Evolutionary conservation across 2,797 vertebrate genomes (phyloP).

Genomic region (Rhadinocentrus ornatus): DNA sequence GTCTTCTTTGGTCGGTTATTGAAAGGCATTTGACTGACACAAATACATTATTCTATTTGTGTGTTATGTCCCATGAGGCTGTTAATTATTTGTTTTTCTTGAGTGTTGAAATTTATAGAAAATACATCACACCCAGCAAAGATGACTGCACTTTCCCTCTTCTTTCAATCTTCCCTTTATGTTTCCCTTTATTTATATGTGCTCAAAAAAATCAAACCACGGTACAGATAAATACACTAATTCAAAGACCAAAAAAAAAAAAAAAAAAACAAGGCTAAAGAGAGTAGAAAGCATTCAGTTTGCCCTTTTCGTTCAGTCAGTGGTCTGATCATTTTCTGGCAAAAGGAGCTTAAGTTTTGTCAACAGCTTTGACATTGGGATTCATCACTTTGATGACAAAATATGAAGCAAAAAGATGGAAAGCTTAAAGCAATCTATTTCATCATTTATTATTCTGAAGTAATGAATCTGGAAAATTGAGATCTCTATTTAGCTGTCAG

Average conservation of each 20-base stretch:
- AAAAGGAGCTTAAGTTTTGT: slow-evolving; percentile 53
- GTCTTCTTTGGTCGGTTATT: slow-evolving; percentile 67
- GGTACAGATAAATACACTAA: slow-evolving; percentile 63
- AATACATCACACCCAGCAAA: slow-evolving; percentile 69
- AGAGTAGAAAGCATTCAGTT: slow-evolving; percentile 48
- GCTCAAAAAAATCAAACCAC: slow-evolving; percentile 64
- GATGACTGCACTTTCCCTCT: slow-evolving; percentile 34
- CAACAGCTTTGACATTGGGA: slow-evolving; percentile 61
- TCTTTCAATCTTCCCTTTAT: slow-evolving; percentile 39
- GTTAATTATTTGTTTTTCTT: slow-evolving; percentile 80
- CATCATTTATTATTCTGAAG: slow-evolving; percentile 80
- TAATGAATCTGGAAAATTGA: slow-evolving; percentile 81
- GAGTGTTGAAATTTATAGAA: slow-evolving; percentile 74
- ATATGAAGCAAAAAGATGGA: slow-evolving; percentile 61
- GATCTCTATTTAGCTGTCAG: slow-evolving; percentile 84
- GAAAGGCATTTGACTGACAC: slow-evolving; percentile 77
- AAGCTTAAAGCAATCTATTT: slow-evolving; percentile 79
- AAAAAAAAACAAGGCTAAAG: slow-evolving; percentile 63
- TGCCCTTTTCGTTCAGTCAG: slow-evolving; percentile 55
- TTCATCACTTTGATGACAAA: slow-evolving; percentile 68
- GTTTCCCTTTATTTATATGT: slow-evolving; percentile 51
- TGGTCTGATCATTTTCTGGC: slow-evolving; percentile 50
- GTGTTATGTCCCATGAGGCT: slow-evolving; percentile 71
- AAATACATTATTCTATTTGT: slow-evolving; percentile 83
- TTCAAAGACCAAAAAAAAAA: slow-evolving; percentile 68